Conservation (phyloP, 2,113 vertebrate species). For the Pteropus alecto region DNA sequence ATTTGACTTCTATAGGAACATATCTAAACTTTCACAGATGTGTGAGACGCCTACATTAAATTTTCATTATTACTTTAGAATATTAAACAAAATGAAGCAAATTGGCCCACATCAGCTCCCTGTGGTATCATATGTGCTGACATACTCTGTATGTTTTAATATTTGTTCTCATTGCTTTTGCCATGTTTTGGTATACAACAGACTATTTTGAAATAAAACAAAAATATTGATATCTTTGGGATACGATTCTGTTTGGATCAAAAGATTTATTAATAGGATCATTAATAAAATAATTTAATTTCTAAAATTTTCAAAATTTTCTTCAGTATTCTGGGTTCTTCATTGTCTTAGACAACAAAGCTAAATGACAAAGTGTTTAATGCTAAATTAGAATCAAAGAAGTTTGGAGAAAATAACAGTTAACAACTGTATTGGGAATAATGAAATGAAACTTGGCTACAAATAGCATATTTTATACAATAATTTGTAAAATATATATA, state of each 20-base stretch:
- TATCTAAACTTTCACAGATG: not conserved
- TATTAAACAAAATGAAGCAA: not conserved
- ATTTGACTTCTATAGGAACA: not conserved
- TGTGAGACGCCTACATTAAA: not conserved
- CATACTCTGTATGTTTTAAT: not conserved
- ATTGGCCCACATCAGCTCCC: not conserved
- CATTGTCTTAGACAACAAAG: not conserved
- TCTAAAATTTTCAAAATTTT: not conserved
- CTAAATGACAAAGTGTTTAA: not conserved
- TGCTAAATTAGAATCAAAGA: not conserved
- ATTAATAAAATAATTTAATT: not conserved
- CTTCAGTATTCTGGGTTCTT: not conserved
- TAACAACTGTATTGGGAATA: not conserved
- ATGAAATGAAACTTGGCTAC: not conserved
- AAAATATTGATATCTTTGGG: not conserved
- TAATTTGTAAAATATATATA: not conserved
- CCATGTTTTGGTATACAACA: not conserved
- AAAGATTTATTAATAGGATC: not conserved
- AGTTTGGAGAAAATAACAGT: not conserved
- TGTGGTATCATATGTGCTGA: not conserved
- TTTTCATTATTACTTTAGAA: not conserved
- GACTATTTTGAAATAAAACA: not conserved
- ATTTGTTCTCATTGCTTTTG: not conserved
- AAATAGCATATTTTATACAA: not conserved
- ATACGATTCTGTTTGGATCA: not conserved